These are phyloP conservation scores for Drosophila atripex DNA, from an alignment of 2,888 invertebrate species.

Conservation along the genomic window DNA sequence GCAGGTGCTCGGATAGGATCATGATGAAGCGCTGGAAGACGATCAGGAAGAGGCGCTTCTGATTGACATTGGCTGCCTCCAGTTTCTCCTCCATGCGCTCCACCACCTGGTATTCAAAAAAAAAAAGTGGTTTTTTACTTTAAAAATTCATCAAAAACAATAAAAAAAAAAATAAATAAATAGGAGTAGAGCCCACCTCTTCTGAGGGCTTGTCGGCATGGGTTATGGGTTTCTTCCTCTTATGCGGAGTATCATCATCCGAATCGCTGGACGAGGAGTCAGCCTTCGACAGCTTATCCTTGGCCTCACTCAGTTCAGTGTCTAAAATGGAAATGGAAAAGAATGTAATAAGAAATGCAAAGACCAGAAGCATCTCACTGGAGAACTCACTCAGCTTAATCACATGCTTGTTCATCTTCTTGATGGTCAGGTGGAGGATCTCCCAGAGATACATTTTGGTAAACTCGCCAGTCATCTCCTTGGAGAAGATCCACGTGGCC, in stretches of 20 bases:
- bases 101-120: constrained; percentile 87
- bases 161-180: no score
- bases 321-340: constrained; percentile 82
- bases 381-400: constrained; percentile 87
- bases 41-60: constrained; percentile 97
- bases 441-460: constrained; percentile 98
- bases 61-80: constrained; percentile 97
- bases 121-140: background rate
- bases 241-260: constrained; percentile 88
- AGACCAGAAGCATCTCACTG: accelerated
- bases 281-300: constrained; percentile 93
- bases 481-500: constrained; percentile 98
- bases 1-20: constrained; percentile 97
- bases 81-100: constrained; percentile 98
- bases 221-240: constrained; percentile 84
- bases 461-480: constrained; percentile 95
- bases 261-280: constrained; percentile 93
- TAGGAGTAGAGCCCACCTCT: constrained; percentile 84
- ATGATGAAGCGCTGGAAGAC: constrained; percentile 99
- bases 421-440: constrained; percentile 96
- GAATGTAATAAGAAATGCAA: background rate
- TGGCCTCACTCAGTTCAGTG: constrained; percentile 92
- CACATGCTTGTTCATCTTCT: constrained; percentile 98
- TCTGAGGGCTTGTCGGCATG: constrained; percentile 86
- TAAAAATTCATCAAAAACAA: background rate